Percentiles rank a stretch among this genome's conserved stretches.
Conservation (phyloP, 1,140 invertebrate species). For the Saccostrea glomerata region DNA sequence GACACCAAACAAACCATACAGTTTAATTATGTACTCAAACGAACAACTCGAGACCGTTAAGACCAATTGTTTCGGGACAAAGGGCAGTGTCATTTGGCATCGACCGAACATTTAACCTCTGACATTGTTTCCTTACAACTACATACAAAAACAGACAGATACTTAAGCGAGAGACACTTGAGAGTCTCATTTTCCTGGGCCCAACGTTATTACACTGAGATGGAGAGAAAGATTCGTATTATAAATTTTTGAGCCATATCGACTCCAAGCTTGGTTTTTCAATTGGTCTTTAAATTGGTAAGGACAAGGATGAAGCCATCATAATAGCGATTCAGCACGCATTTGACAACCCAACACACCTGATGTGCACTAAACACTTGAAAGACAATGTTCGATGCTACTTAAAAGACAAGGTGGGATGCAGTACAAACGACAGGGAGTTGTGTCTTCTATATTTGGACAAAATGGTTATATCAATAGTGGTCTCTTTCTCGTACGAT, state of each 20-base stretch:
- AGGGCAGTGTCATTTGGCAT: slow-evolving; percentile 18
- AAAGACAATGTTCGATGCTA: slow-evolving; percentile 49
- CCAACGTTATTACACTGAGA: slow-evolving; percentile 52
- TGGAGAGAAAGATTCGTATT: slow-evolving; percentile 26
- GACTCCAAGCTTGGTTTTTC: neutral
- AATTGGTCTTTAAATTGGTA: slow-evolving; percentile 22
- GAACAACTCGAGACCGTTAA: neutral
- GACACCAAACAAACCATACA: neutral
- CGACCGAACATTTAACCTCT: slow-evolving; percentile 46
- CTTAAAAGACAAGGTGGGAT: slow-evolving; percentile 2
- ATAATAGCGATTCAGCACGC: slow-evolving; percentile 47
- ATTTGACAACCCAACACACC: slow-evolving; percentile 33
- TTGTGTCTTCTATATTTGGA: neutral
- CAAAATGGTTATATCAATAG: no score
- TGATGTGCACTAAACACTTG: slow-evolving; percentile 54
- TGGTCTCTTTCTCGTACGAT: no score
- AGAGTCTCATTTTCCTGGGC: slow-evolving; percentile 46
- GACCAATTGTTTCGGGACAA: neutral
- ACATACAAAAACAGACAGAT: slow-evolving; percentile 40
- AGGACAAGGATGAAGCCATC: slow-evolving; percentile 53
- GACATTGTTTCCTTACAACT: slow-evolving; percentile 42
- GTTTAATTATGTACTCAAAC: slow-evolving; percentile 6
- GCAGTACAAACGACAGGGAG: neutral
- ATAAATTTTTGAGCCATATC: slow-evolving; percentile 36
- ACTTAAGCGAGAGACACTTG: slow-evolving; percentile 19